These are phyloP conservation scores for Cliona cf. orientalis DNA, from an alignment of 37 sponge, comb jelly and placozoan species.

Conservation along the genomic window DNA sequence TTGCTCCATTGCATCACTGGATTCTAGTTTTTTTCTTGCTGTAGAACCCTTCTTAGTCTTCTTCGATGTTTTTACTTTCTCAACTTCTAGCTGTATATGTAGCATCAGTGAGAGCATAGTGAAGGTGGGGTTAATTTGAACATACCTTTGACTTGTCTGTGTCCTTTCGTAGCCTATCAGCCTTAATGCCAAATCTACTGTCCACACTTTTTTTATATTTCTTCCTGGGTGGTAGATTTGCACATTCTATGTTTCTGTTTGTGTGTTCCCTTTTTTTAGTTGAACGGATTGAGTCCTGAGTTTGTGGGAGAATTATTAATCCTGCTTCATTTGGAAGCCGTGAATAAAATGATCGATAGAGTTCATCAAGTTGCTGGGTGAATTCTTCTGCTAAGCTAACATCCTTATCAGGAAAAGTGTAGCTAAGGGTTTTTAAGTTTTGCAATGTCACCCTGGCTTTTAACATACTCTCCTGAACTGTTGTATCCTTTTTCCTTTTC, in stretches of 20 bases:
- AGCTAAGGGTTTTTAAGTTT: constrained; percentile 7
- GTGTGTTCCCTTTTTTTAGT: background rate
- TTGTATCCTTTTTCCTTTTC: background rate
- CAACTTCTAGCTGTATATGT: background rate
- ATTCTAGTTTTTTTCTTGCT: background rate
- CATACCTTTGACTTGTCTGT: background rate
- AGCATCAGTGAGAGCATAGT: background rate
- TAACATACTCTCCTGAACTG: background rate
- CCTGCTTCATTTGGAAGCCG: constrained; percentile 11
- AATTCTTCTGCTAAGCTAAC: background rate
- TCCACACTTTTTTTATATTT: background rate
- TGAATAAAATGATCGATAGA: constrained; percentile 8
- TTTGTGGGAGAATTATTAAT: constrained; percentile 2
- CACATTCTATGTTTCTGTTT: background rate
- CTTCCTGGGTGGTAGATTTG: background rate
- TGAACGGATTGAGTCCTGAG: background rate
- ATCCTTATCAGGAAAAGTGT: background rate
- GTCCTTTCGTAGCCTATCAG: background rate
- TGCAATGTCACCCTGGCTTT: constrained; percentile 8
- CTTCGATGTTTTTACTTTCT: background rate
- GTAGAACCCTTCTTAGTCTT: background rate
- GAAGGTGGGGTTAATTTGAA: too few relatives aligned
- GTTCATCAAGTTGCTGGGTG: background rate
- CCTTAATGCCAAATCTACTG: background rate
- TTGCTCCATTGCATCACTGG: background rate